Percentiles rank a stretch among this genome's conserved stretches.
Conservation (phyloP, 2,113 vertebrate genomes). For the Macrotus californicus region DNA sequence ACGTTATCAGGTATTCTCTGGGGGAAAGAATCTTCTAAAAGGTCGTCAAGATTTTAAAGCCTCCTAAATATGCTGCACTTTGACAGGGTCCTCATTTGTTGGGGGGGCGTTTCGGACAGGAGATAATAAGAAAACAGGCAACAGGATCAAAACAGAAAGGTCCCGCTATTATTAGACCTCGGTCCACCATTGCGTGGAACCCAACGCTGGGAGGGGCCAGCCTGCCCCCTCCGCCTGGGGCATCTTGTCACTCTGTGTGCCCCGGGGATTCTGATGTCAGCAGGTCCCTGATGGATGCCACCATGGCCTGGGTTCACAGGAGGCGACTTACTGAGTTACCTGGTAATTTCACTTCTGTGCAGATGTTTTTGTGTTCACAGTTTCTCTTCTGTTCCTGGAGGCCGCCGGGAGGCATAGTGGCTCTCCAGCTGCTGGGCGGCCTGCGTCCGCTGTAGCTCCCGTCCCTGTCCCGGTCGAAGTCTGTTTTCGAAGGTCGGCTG, state of each 20-base stretch:
- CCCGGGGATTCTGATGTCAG: neutral
- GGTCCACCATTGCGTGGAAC: neutral
- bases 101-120: neutral
- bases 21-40: neutral
- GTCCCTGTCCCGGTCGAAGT: rapidly evolving
- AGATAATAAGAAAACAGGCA: neutral
- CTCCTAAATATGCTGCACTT: neutral
- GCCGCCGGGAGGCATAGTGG: neutral
- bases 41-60: neutral
- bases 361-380: neutral
- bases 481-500: neutral
- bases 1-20: neutral
- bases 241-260: neutral
- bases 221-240: neutral
- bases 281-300: neutral
- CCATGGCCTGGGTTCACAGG: neutral
- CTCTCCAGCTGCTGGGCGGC: neutral
- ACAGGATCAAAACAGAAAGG: neutral
- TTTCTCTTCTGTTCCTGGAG: neutral
- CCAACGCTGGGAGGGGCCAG: neutral
- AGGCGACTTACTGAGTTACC: neutral
- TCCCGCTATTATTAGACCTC: neutral
- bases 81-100: neutral
- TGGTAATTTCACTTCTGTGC: neutral
- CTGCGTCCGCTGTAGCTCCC: too few species aligned